Evolutionary conservation across 2,888 invertebrate genomes (phyloP).

Genomic region (Nudaria mundana): DNA sequence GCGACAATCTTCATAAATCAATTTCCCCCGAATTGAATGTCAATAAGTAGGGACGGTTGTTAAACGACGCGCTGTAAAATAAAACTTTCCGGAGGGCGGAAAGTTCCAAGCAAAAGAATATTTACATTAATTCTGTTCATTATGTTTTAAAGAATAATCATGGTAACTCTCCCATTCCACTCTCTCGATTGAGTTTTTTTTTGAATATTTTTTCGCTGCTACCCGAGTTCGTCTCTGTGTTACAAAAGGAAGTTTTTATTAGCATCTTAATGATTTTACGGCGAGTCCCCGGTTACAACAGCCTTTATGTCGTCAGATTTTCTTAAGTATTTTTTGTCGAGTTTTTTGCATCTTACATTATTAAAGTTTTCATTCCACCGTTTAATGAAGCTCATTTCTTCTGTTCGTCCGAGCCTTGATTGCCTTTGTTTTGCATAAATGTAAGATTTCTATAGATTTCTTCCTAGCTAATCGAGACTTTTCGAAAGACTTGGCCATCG

Average conservation of each 20-base stretch:
- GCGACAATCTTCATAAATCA: conserved; percentile 81
- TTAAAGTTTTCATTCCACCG: conserved; percentile 81
- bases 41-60: conserved; percentile 80
- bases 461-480: conserved; percentile 69
- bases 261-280: conserved; percentile 83
- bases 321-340: conserved; percentile 80
- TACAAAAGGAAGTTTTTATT: conserved; percentile 82
- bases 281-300: conserved; percentile 80
- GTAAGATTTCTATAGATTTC: conserved; percentile 79
- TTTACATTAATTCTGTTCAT: conserved; percentile 83
- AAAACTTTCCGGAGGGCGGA: conserved; percentile 80
- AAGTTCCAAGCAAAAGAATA: conserved; percentile 78
- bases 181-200: conserved; percentile 80
- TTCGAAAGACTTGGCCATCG: conserved; percentile 68
- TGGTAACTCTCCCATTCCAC: conserved; percentile 74
- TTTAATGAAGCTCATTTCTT: conserved; percentile 82
- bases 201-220: conserved; percentile 75
- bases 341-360: conserved; percentile 81
- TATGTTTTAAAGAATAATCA: conserved; percentile 83
- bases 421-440: conserved; percentile 82
- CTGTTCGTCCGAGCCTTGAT: conserved; percentile 79
- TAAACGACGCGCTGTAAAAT: conserved; percentile 79
- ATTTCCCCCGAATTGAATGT: conserved; percentile 81
- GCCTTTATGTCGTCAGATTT: conserved; percentile 82
- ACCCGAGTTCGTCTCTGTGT: conserved; percentile 72